Evolutionary conservation across 1,140 invertebrate genomes (phyloP).

Genomic region (Heliconius himera): DNA sequence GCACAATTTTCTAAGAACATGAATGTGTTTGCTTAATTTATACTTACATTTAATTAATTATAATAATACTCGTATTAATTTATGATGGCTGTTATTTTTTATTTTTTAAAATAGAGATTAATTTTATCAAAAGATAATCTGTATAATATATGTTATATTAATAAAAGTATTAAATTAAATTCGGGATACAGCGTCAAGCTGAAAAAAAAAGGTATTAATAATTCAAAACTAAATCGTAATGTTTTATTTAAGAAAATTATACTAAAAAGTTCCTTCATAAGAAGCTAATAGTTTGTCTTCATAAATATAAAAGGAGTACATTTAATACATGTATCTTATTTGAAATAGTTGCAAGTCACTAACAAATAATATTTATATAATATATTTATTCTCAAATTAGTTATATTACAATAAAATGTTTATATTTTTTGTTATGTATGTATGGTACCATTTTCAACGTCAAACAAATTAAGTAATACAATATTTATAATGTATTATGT

Average conservation of each 20-base stretch:
- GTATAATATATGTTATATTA: neutral
- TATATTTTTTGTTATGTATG: conserved; percentile 3
- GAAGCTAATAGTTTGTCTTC: neutral
- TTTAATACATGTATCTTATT: conserved; percentile 1
- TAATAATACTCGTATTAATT: neutral
- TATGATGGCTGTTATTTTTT: conserved; percentile 18
- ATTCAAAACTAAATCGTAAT: neutral
- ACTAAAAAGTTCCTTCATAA: conserved; percentile 7
- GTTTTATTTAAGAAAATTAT: neutral
- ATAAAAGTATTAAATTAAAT: neutral
- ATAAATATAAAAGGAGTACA: neutral
- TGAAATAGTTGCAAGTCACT: neutral
- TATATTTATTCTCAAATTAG: conserved; percentile 4
- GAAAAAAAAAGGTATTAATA: neutral
- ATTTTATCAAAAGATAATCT: neutral
- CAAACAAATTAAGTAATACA: neutral
- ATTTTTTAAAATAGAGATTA: neutral
- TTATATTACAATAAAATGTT: neutral
- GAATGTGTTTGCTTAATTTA: conserved; percentile 51
- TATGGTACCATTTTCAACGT: neutral
- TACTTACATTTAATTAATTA: neutral
- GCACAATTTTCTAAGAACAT: conserved; percentile 48
- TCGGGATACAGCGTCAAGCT: too few species aligned
- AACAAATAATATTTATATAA: neutral
- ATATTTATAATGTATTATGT: neutral